Evolutionary conservation across 2,888 invertebrate species (phyloP), one percentile per base, ranked within the genome.

Genomic region (Pycnomerus fuliginosus): DNA sequence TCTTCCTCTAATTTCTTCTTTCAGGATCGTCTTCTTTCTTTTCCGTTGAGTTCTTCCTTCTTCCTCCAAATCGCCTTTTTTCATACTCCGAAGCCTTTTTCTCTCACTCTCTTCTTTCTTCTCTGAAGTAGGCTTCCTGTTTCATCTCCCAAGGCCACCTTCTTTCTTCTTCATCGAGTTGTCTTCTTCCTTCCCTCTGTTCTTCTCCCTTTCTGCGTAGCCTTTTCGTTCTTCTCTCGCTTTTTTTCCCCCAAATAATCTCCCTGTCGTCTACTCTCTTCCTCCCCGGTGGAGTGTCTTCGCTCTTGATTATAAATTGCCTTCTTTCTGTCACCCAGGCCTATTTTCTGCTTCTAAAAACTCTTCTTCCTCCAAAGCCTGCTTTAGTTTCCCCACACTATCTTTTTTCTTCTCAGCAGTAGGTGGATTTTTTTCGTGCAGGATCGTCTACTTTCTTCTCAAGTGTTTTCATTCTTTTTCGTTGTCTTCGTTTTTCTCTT

Each of bases 191-290:
- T 29, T 12, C 10, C 16, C 13, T 8, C n/a, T 11, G 5, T 3
- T 8, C 12, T 12, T 30, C 20, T 8, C 16, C 4, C 28, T 12
- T n/a, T 16, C 3, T 16, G 8, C 36, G 13, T n/a, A 14, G 27
- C 37, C 24, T 32, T 12, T 32, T 32, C 23, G 15, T 27, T 36
- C 36, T 28, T 36, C 23, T 10, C 23, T 13, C 34, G 22, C n/a
- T 13, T 11, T n/a, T n/a, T 22, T n/a, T n/a, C n/a, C n/a, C n/a
- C n/a, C 22, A 22, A 22, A 22, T 11, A n/a, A 12, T 10, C 5
- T 69, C 65, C 59, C 20, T 8, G 8, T 20, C 20, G 5, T 20
- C 20, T 20, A 7, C 20, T 20, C 8, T 20, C 20, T 20, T 20
- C 20, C 20, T 20, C 20, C 20, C 20, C 20, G 8, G 20, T 20